Evolutionary conservation across 2,113 vertebrate genomes (phyloP), one percentile per base, ranked within the genome.

Genomic region (Poeciliopsis occidentalis): DNA sequence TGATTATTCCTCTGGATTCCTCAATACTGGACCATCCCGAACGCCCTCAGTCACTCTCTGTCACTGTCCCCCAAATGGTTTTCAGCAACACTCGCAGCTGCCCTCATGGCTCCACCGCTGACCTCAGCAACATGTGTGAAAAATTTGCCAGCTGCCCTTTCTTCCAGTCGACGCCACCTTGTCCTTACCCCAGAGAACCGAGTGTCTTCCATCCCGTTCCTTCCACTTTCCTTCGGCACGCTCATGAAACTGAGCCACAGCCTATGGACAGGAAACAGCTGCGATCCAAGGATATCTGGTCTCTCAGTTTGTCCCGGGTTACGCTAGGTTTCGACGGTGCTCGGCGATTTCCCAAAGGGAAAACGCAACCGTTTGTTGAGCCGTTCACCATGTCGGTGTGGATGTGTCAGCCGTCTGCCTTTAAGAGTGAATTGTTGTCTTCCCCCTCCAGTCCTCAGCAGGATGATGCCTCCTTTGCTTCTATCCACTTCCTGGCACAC

Each of bases 71-170:
- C 0, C 93, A 95, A 76, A 69, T 96, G 86, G 93, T 91, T 2
- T 87, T 95, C 67, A 98, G 97, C 86, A 99, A 99, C 89, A 98
- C 97, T 0, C 96, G 95, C 24, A 95, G 97, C 4, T 95, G 92
- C 54, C 94, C 95, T 22, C 94, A 95, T 12, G 96, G 96, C 93
- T 72, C 86, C 86, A 57, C 78, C 85, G 0, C 93, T 88, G 93
- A 95, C 82, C 93, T 95, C 60, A 65, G 37, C 67, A 61, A 76
- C 65, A 88, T 89, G 79, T 96, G 95, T 85, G 89, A 93, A 22
- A 83, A 73, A 8, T 98, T 99, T 44, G 88, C 95, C 3, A 31
- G 91, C 27, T 81, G 91, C 0, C 83, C 95, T 75, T 97, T 97
- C 92, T 99, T 99, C 88, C 95, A 94, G 81, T 86, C 89, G 26